These are phyloP conservation scores for Rattus rattus DNA, from an alignment of 2,113 vertebrate species.

Conservation along the genomic window DNA sequence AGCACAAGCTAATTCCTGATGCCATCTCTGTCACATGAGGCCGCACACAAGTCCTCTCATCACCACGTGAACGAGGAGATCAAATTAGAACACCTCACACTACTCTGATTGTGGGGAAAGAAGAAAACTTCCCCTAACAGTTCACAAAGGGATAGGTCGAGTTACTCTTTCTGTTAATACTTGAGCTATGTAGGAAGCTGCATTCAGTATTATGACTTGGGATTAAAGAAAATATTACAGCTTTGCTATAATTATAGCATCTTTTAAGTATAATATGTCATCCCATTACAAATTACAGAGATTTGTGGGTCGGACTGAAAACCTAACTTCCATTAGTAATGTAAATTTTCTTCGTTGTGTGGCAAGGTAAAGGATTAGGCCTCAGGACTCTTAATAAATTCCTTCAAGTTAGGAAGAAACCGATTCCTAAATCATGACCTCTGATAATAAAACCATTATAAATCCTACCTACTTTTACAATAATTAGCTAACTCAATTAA, in stretches of 20 bases:
- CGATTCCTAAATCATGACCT: neutral
- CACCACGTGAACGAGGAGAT: neutral
- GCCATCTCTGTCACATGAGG: neutral
- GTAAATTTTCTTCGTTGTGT: conserved; percentile 35
- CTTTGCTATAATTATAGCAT: neutral
- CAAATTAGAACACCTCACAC: neutral
- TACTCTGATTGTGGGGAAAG: neutral
- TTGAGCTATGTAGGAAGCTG: neutral
- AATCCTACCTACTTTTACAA: neutral
- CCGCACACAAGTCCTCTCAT: neutral
- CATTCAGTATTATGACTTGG: neutral
- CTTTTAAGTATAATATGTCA: neutral
- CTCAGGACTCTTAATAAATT: conserved; percentile 16
- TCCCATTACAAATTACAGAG: neutral
- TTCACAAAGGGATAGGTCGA: neutral
- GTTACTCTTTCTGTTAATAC: conserved; percentile 26
- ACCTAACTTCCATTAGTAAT: conserved; percentile 37
- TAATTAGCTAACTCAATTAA: conserved; percentile 64
- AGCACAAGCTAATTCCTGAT: neutral
- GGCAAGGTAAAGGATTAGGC: neutral
- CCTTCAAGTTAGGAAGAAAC: conserved; percentile 16
- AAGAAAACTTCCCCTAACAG: neutral
- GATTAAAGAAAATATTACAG: neutral
- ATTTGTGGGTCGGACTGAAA: conserved; percentile 4
- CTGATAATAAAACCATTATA: conserved; percentile 49